Evolutionary conservation across 2,113 vertebrate genomes (phyloP).

Genomic region (Microcebus griseorufus): DNA sequence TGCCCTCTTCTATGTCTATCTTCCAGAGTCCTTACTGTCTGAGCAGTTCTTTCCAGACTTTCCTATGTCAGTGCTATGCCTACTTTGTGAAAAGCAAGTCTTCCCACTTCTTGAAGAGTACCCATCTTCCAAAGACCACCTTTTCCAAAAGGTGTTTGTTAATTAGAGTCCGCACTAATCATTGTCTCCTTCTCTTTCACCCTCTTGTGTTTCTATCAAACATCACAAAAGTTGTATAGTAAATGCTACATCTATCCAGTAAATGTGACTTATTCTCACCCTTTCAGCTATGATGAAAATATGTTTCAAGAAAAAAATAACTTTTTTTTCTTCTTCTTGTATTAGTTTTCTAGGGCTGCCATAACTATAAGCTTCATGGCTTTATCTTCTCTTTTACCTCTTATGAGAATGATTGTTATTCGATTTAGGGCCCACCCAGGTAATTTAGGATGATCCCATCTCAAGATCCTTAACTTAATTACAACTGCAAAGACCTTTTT

Average conservation of each 20-base stretch:
- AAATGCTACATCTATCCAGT: not conserved
- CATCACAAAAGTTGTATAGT: not conserved
- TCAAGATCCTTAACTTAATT: not conserved
- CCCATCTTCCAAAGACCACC: not conserved
- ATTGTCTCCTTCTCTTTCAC: fast-evolving
- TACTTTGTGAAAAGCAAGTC: not conserved
- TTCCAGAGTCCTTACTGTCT: not conserved
- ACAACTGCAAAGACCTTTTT: not conserved
- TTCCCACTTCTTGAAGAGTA: not conserved
- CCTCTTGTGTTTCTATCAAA: not conserved
- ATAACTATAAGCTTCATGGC: not conserved
- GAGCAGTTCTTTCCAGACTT: not conserved
- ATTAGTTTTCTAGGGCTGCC: not conserved
- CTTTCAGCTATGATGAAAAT: not conserved
- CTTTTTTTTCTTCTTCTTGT: not conserved
- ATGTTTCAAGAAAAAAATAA: not conserved
- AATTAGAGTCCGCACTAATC: not conserved
- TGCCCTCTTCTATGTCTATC: too few species aligned
- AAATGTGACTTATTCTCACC: not conserved
- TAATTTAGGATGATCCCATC: not conserved
- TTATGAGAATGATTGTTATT: not conserved
- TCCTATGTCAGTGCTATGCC: not conserved
- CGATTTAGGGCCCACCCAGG: not conserved
- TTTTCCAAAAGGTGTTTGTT: not conserved
- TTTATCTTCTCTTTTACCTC: not conserved